Base-by-base conservation (phyloP, 2,797 vertebrate species). In the Microcaecilia unicolor region DNA sequence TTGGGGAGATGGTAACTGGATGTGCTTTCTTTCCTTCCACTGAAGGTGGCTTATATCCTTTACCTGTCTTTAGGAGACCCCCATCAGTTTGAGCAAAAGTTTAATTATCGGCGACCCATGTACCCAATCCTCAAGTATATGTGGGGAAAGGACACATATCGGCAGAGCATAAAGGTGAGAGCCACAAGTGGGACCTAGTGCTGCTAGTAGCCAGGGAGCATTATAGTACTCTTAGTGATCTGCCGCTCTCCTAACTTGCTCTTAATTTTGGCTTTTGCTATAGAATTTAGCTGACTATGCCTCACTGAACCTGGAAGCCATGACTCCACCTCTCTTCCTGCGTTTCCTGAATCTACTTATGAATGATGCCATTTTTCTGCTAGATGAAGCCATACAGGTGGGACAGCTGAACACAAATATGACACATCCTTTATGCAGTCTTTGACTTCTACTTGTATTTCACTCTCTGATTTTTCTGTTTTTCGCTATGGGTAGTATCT, bases 341-440 rank as follows among this genome's bases (percentile, higher is more conserved):
- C 84, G 93, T 54, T 99, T 91, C 64, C 87, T 98, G 21, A 99
- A 99, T 52, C 64, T 99, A 52, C 78, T 99, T 28, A 97, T 98
- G 90, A 99, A 99, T 0, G 96, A 99, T 56, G 95, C 95, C 34
- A 87, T 98, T 48, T 99, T 93, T 58, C 74, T 99, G 18, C 53
- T 99, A 66, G 96, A 98, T 43, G 96, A 99, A 67, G 96, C 96
- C 42, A 99, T 99, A 76, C 94, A 99, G 92, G 96, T 99, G 58
- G 41, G 49, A 58, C n/a, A n/a, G n/a, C n/a, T n/a, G n/a, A n/a
- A n/a, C n/a, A n/a, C n/a, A n/a, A n/a, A n/a, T n/a, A n/a, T n/a
- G n/a, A n/a, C n/a, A n/a, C n/a, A n/a, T n/a, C n/a, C 8, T 8
- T 8, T 20, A 5, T 8, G 5, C 19, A 11, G n/a, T 22, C 32